Base-by-base conservation (phyloP, 2,113 vertebrate genomes). In the Clarias gariepinus region DNA sequence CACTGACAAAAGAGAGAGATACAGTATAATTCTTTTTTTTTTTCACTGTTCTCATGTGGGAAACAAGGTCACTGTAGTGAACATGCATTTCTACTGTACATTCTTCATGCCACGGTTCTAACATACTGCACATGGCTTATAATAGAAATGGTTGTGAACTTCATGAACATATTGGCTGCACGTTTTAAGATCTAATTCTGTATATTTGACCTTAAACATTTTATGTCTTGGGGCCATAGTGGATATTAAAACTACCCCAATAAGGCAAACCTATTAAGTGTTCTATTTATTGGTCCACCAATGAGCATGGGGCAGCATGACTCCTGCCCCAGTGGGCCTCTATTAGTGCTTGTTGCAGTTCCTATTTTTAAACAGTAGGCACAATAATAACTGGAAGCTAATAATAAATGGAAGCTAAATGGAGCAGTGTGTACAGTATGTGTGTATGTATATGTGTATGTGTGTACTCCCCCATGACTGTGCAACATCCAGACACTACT, bases 371-470 rank as follows among this genome's bases (percentile, higher is more conserved):
- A 79, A 79, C 55, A 79, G 8, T 5, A 13, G 55, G 28, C 1
- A 58, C 53, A 79, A 79, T 60, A 79, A 79, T 79, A 79, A 58
- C 55, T 78, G 47, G 47, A 47, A 47, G 7, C 16, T 78, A 28
- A 58, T 47, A 58, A 58, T 58, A 58, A 47, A 47, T 30, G 55
- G 3, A 81, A 81, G 79, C 16, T 63, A 63, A 81, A 61, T 63
- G 58, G 52, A 21, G n/a, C 76, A 58, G 53, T 52, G 71, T 78
- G 47, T 47, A n/a, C n/a, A n/a, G n/a, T n/a, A 47, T 47, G 47
- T 47, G 47, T 47, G 47, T 47, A 25, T 53, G 52, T 28, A 25
- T 19, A 12, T 11, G 7, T 36, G 47, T 47, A 47, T 47, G 47
- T 53, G 52, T 18, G 53, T 19, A 12, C 13, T 16, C 25, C 25